Base-by-base conservation (phyloP, 2,797 vertebrate species). In the Trachurus trachurus region DNA sequence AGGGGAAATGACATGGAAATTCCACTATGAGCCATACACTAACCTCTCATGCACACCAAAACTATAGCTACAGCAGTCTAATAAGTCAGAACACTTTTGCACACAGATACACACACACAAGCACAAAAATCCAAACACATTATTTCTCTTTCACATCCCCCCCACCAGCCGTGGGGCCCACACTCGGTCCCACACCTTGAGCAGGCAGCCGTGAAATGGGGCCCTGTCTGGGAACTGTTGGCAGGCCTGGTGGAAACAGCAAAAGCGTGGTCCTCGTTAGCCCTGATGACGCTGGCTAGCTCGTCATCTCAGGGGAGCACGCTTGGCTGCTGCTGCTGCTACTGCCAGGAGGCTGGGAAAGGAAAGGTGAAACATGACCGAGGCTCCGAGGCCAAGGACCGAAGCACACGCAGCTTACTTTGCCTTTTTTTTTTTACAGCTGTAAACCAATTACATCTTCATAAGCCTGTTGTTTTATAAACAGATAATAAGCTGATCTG, bases 251-350 rank as follows among this genome's bases (percentile, higher is more conserved):
- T 92, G 93, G 91, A 93, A 93, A 92, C 81, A 89, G 90, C 80
- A 82, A 81, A 90, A 89, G 91, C 66, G 78, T 90, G 88, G 85
- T 87, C 78, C 90, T 94, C 74, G 89, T 94, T 93, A 94, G 88
- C 78, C 65, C 70, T 6, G 71, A 88, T 92, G 90, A 93, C 80
- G 83, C 83, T 82, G 54, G 83, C 87, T 67, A 63, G 73, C 62
- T 42, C 6, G 16, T 45, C 37, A 47, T 89, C 83, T 74, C 79
- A 1, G 29, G 86, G 74, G 89, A 87, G 77, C 49, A 2, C 9
- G 77, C 75, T 89, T 66, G 68, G 81, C 85, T 87, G 85, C 85
- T 82, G 77, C 85, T 71, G 74, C 83, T 80, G 81, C 90, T 87
- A 68, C 90, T 88, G 86, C 82, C 70, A 71, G 49, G 22, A 78